These are phyloP conservation scores for Quiscalus mexicanus DNA, from an alignment of 2,113 vertebrate genomes.

Conservation along the genomic window DNA sequence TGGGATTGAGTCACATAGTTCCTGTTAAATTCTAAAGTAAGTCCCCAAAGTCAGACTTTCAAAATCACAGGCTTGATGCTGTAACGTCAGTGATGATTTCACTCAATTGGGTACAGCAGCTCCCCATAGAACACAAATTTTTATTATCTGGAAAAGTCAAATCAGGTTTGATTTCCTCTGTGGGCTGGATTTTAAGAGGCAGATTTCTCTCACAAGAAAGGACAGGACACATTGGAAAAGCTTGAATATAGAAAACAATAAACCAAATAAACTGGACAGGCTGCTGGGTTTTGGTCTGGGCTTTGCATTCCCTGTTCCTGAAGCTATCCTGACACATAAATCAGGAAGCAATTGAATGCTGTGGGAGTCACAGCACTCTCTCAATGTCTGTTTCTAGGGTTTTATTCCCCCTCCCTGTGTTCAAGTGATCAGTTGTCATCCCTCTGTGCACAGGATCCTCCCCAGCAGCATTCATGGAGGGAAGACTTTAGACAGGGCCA, in stretches of 20 bases:
- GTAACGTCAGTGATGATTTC: background rate
- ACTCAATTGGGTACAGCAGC: background rate
- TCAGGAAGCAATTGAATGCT: background rate
- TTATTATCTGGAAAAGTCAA: background rate
- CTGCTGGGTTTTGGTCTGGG: background rate
- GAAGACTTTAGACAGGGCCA: fast-evolving
- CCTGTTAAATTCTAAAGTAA: background rate
- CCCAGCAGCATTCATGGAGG: background rate
- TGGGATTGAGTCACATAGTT: background rate
- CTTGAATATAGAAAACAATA: background rate
- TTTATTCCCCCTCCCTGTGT: background rate
- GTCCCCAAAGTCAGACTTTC: background rate
- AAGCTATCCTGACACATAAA: background rate
- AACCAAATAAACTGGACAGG: background rate
- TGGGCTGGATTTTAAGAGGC: background rate
- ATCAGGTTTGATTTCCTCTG: background rate
- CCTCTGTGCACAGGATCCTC: background rate
- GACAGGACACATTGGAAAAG: background rate
- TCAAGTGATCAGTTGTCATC: background rate
- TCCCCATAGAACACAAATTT: background rate
- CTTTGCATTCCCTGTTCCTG: background rate
- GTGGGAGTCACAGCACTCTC: background rate
- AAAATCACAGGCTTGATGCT: background rate
- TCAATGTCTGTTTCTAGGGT: background rate
- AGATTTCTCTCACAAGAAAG: background rate